phyloP scores from a whole-genome alignment of 1,140 invertebrate species.

The Drosophila elegans region DNA sequence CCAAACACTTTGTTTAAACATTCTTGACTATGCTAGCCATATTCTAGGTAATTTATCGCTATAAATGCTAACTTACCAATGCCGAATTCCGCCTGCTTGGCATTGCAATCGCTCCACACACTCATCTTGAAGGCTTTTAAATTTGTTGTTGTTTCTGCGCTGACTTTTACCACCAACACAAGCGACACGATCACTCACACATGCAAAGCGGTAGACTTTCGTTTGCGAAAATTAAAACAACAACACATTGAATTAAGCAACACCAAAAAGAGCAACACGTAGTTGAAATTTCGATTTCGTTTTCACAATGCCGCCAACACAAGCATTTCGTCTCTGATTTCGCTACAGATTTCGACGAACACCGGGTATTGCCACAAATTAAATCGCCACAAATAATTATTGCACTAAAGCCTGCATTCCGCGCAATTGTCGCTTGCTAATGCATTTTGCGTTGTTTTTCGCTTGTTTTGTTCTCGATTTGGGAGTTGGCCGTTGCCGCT shows the following conservation, averaged over 20 bases:
- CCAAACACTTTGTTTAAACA: slow-evolving; percentile 67
- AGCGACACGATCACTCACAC: slow-evolving; percentile 32
- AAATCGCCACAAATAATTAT: slow-evolving; percentile 26
- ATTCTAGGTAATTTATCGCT: slow-evolving; percentile 43
- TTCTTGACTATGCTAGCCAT: slow-evolving; percentile 22
- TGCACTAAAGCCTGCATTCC: slow-evolving; percentile 40
- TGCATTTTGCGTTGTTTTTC: slow-evolving; percentile 41
- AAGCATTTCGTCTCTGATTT: slow-evolving; percentile 43
- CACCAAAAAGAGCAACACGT: slow-evolving; percentile 63
- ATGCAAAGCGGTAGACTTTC: slow-evolving; percentile 62
- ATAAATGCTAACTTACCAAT: slow-evolving; percentile 72
- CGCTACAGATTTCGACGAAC: slow-evolving; percentile 8
- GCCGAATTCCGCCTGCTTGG: slow-evolving; percentile 75
- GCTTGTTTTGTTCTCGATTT: slow-evolving; percentile 65
- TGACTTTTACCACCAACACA: slow-evolving; percentile 65
- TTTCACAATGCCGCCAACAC: slow-evolving; percentile 46
- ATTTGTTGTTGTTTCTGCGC: slow-evolving; percentile 49
- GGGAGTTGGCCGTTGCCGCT: slow-evolving; percentile 72
- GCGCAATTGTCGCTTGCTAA: slow-evolving; percentile 16
- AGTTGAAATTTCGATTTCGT: slow-evolving; percentile 61
- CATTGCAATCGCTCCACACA: slow-evolving; percentile 80
- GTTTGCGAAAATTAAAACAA: slow-evolving; percentile 69
- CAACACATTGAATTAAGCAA: slow-evolving; percentile 40
- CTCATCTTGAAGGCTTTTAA: slow-evolving; percentile 56
- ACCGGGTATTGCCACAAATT: slow-evolving; percentile 26